Evolutionary conservation across 1,140 invertebrate species (phyloP).

Genomic region (Carposina sasakii): DNA sequence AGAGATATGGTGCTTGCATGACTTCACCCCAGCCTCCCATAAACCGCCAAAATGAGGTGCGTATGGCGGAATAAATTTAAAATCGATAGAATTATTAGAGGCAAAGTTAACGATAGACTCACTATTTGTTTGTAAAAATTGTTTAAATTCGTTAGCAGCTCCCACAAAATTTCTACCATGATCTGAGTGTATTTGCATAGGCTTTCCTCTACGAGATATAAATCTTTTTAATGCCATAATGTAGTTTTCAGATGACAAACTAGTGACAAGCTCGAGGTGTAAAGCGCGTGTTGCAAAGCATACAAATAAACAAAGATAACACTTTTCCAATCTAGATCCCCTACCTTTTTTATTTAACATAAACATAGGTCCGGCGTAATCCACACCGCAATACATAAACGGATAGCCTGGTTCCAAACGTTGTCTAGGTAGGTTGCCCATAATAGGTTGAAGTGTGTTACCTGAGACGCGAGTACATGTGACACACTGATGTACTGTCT

Average conservation of each 20-base stretch:
- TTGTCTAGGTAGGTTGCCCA: neutral
- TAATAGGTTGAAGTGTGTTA: neutral
- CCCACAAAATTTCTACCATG: neutral
- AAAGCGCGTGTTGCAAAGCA: neutral
- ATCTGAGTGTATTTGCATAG: neutral
- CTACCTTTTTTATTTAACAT: neutral
- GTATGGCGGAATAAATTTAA: constrained; percentile 34
- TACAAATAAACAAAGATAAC: neutral
- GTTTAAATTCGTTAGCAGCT: neutral
- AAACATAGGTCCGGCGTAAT: neutral
- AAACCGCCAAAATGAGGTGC: constrained; percentile 45
- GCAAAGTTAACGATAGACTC: neutral
- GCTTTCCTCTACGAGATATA: neutral
- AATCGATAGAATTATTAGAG: neutral
- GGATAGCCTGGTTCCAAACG: constrained; percentile 23
- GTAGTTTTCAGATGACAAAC: neutral
- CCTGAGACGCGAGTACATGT: neutral
- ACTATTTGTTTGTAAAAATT: neutral
- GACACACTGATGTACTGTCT: neutral
- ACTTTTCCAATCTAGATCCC: neutral
- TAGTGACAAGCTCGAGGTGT: neutral
- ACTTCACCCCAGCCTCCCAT: constrained; percentile 33
- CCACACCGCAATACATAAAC: neutral
- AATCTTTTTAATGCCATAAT: neutral
- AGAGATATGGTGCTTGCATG: constrained; percentile 9